phyloP scores from a whole-genome alignment of 2,113 vertebrate species.

The Psophia crepitans region DNA sequence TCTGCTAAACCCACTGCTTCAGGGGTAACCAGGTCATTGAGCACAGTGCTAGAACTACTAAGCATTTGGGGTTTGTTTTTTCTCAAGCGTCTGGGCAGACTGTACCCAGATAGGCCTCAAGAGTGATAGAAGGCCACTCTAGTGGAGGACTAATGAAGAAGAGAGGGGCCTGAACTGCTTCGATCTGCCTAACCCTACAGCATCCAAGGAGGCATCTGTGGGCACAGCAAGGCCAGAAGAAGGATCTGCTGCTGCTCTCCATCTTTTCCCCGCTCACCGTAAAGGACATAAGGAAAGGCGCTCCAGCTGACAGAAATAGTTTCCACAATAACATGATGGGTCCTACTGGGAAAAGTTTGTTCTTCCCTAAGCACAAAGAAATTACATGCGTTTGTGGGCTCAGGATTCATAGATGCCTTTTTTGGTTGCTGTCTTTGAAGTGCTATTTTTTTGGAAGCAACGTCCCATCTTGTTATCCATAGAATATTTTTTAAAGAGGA shows the following conservation, averaged over 20 bases:
- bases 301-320: neutral
- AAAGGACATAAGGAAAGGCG: neutral
- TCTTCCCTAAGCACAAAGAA: neutral
- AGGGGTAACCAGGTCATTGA: neutral
- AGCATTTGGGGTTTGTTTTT: neutral
- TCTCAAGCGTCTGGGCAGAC: neutral
- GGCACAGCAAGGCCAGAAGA: neutral
- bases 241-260: neutral
- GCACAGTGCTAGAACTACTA: neutral
- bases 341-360: neutral
- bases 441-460: neutral
- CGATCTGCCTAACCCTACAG: neutral
- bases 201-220: neutral
- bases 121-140: neutral
- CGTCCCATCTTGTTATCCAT: neutral
- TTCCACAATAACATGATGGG: neutral
- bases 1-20: neutral
- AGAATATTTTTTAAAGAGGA: neutral
- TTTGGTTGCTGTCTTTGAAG: neutral
- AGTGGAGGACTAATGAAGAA: neutral
- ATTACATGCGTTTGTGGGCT: neutral
- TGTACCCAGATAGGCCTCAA: neutral
- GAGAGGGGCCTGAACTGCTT: neutral
- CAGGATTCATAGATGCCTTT: neutral
- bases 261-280: neutral